Evolutionary conservation across 1,140 invertebrate genomes (phyloP).

Genomic region (Bombus superbus): DNA sequence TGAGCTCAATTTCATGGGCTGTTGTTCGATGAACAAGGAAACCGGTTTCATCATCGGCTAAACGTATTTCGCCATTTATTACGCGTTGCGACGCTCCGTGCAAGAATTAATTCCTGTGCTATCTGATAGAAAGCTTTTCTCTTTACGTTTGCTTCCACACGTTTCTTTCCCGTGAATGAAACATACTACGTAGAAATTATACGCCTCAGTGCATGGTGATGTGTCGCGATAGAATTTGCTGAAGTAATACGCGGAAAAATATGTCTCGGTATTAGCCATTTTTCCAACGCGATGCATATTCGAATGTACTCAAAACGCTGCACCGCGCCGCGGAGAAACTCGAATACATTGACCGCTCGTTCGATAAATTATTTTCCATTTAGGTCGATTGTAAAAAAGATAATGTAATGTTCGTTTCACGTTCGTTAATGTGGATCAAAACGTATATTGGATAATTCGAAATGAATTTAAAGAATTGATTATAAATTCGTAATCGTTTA

Average conservation of each 20-base stretch:
- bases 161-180: neutral
- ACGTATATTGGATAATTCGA: neutral
- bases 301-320: neutral
- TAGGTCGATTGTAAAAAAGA: neutral
- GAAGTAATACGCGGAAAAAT: too few species aligned
- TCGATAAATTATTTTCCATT: neutral
- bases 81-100: neutral
- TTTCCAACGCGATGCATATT: neutral
- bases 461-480: neutral
- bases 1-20: neutral
- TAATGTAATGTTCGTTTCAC: neutral
- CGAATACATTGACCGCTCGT: neutral
- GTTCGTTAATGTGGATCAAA: neutral
- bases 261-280: neutral
- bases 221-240: neutral
- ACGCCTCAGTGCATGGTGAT: neutral
- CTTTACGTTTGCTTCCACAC: neutral
- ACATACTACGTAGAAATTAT: neutral
- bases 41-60: slow-evolving; percentile 15
- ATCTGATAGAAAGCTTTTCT: slow-evolving; percentile 26
- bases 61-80: slow-evolving; percentile 16
- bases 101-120: slow-evolving; percentile 9
- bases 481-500: too few species aligned
- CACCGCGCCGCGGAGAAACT: neutral
- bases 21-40: slow-evolving; percentile 23